A percentile compares a stretch with the other conserved stretches of the same genome.
phyloP scores from a whole-genome alignment of 2,797 vertebrate genomes.

The Falco novaeseelandiae region DNA sequence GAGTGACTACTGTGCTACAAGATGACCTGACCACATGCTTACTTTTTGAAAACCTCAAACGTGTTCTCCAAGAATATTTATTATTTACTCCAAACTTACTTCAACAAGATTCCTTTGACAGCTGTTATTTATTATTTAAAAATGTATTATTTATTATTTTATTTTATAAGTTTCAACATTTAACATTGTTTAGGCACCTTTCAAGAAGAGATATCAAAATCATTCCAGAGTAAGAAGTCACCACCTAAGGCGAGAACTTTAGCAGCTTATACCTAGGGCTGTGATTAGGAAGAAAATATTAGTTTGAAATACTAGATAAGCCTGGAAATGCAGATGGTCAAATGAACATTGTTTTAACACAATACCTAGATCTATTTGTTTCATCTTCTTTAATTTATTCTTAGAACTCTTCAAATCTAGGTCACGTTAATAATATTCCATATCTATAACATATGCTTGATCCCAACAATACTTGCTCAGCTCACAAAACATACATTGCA shows the following conservation, averaged over 20 bases:
- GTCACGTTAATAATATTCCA: not conserved
- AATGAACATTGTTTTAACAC: not conserved
- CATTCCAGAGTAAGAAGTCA: not conserved
- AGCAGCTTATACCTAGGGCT: not conserved
- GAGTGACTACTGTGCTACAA: not conserved
- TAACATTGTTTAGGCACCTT: not conserved
- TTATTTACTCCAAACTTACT: conserved; percentile 10
- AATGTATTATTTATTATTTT: no score
- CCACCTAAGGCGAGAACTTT: not conserved
- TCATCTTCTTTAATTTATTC: not conserved
- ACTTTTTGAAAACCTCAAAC: conserved; percentile 24
- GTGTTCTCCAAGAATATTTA: not conserved
- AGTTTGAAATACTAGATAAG: not conserved
- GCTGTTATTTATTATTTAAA: not conserved
- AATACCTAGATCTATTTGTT: not conserved
- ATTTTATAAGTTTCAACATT: not conserved
- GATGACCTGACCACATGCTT: not conserved
- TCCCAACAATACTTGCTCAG: not conserved
- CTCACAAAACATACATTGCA: not conserved
- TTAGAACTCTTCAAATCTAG: not conserved
- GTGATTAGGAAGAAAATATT: not conserved
- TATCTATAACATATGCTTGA: not conserved
- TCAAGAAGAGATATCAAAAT: not conserved
- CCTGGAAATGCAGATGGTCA: not conserved
- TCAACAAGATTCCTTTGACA: not conserved